These are phyloP conservation scores for Psettodes erumei DNA, from an alignment of 2,113 vertebrate genomes.

Conservation along the genomic window DNA sequence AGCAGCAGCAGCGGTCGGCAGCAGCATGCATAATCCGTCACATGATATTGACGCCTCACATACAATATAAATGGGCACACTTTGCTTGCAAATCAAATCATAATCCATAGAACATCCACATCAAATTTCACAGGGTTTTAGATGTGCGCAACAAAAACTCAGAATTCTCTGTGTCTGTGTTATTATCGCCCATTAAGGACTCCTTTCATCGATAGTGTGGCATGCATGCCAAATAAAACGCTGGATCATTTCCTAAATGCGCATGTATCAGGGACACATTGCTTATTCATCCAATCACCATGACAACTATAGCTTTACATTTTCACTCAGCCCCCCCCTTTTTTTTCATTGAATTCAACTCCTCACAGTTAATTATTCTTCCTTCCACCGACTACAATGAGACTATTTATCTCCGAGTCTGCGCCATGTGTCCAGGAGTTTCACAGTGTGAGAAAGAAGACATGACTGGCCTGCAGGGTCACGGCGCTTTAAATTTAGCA, in stretches of 20 bases:
- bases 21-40: slow-evolving; percentile 75
- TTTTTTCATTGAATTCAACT: slow-evolving; percentile 67
- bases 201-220: slow-evolving; percentile 49
- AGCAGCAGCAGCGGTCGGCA: slow-evolving; percentile 54
- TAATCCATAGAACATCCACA: slow-evolving; percentile 43
- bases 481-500: slow-evolving; percentile 25
- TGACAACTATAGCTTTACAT: slow-evolving; percentile 83
- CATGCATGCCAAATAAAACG: slow-evolving; percentile 44
- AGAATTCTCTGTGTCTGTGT: slow-evolving; percentile 26
- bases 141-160: slow-evolving; percentile 26
- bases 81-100: slow-evolving; percentile 52
- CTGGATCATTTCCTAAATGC: slow-evolving; percentile 70
- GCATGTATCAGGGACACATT: slow-evolving; percentile 69
- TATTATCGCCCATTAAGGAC: slow-evolving; percentile 50
- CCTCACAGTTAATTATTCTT: slow-evolving; percentile 69
- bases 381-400: slow-evolving; percentile 46
- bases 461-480: slow-evolving; percentile 21
- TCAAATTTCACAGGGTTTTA: slow-evolving; percentile 53
- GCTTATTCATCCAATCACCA: slow-evolving; percentile 83
- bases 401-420: slow-evolving; percentile 39
- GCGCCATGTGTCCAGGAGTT: slow-evolving; percentile 53
- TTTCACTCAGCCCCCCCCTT: slow-evolving; percentile 54
- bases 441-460: slow-evolving; percentile 24
- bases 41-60: slow-evolving; percentile 66
- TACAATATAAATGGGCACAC: slow-evolving; percentile 60